phyloP scores from a whole-genome alignment of 1,140 invertebrate species.

The Drosophila triauraria region DNA sequence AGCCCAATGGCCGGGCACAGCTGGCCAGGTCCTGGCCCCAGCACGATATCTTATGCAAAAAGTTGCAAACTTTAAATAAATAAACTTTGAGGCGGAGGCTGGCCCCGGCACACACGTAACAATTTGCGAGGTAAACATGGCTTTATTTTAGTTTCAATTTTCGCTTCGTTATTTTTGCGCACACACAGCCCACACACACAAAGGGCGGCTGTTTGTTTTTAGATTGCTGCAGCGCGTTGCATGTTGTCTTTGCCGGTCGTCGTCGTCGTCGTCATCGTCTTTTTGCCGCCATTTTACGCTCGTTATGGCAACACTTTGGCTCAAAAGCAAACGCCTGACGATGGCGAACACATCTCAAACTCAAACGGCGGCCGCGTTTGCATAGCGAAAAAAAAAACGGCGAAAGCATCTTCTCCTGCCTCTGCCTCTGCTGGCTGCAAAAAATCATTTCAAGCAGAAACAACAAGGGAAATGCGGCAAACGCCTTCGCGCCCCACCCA shows the following conservation, averaged over 20 bases:
- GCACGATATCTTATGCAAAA: conserved; percentile 71
- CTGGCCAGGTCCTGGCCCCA: conserved; percentile 31
- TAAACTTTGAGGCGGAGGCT: conserved; percentile 65
- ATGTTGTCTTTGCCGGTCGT: conserved; percentile 66
- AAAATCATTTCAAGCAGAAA: conserved; percentile 81
- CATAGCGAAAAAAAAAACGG: conserved; percentile 43
- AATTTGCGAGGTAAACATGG: conserved; percentile 81
- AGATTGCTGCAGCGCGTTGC: conserved; percentile 57
- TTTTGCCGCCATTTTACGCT: conserved; percentile 83
- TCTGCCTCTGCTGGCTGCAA: conserved; percentile 26
- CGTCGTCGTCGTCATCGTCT: conserved; percentile 42
- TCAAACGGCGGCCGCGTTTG: conserved; percentile 61
- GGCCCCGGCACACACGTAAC: conserved; percentile 56
- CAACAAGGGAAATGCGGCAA: conserved; percentile 80
- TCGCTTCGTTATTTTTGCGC: conserved; percentile 79
- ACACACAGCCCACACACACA: conserved; percentile 31
- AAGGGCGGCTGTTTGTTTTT: conserved; percentile 71
- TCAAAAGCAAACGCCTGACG: conserved; percentile 77
- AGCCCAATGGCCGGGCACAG: conserved; percentile 45
- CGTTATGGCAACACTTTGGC: conserved; percentile 83
- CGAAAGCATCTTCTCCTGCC: conserved; percentile 55
- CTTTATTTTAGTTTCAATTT: conserved; percentile 84
- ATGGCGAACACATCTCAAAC: conserved; percentile 60
- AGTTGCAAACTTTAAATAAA: conserved; percentile 80
- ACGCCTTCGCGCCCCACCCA: conserved; percentile 64